Conservation (phyloP, 2,888 invertebrate genomes). For the Stegana nigrithorax region DNA sequence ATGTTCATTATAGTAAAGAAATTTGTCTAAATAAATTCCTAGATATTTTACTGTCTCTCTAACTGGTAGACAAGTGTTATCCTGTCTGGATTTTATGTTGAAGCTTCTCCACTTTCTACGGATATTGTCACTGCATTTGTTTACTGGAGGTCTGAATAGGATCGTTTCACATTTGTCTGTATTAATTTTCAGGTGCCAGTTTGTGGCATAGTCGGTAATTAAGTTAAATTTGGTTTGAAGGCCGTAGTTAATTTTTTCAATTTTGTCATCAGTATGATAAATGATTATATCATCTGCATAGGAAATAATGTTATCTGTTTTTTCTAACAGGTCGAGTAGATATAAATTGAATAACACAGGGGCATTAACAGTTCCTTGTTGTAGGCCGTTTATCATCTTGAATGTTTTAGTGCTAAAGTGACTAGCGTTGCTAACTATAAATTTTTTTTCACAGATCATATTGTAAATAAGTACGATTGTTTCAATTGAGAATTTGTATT, state of each 20-base stretch:
- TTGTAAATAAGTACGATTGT: background rate
- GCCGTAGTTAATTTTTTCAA: constrained; percentile 10
- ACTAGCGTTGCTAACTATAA: background rate
- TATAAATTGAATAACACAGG: background rate
- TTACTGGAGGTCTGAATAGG: constrained; percentile 20
- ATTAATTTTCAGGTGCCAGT: constrained; percentile 21
- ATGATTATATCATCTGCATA: constrained; percentile 22
- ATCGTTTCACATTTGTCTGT: constrained; percentile 16
- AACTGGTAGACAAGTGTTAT: background rate
- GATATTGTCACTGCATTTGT: constrained; percentile 19
- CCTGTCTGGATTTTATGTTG: constrained; percentile 2
- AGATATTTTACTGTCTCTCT: constrained; percentile 2
- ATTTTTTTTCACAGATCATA: background rate
- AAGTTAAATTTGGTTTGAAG: constrained; percentile 2
- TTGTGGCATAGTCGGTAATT: constrained; percentile 9
- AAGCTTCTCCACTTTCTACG: constrained; percentile 22
- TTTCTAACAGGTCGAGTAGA: background rate
- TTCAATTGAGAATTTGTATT: background rate
- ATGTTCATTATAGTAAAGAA: background rate
- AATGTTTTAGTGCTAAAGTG: background rate
- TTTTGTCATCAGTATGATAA: constrained; percentile 5
- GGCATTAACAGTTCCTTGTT: background rate
- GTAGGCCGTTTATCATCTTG: background rate
- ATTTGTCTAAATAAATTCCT: constrained; percentile 17
- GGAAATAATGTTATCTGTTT: constrained; percentile 17